These are phyloP conservation scores for Myripristis jacobus DNA, from an alignment of 2,797 vertebrate species.

Conservation along the genomic window DNA sequence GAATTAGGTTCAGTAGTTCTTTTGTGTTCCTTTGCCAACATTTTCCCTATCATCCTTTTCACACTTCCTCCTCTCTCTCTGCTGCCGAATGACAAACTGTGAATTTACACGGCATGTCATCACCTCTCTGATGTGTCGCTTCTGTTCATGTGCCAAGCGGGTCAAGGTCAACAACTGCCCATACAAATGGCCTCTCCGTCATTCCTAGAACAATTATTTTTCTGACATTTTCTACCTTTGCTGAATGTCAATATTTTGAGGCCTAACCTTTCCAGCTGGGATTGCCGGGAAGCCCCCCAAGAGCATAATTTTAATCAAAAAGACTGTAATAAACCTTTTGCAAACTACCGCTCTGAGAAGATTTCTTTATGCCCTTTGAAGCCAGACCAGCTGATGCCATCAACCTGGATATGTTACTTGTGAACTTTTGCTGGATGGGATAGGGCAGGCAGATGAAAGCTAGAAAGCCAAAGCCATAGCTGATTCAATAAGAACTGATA, in stretches of 20 bases:
- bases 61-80: slow-evolving; percentile 35
- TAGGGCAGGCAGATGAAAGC: slow-evolving; percentile 3
- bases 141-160: slow-evolving; percentile 59
- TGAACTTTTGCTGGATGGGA: background rate
- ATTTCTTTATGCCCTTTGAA: slow-evolving; percentile 64
- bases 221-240: slow-evolving; percentile 35
- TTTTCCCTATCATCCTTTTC: slow-evolving; percentile 47
- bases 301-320: slow-evolving; percentile 62
- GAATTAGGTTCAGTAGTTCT: slow-evolving; percentile 55
- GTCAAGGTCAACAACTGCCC: slow-evolving; percentile 54
- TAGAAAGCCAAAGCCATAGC: slow-evolving; percentile 4
- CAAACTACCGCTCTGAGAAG: slow-evolving; percentile 43
- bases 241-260: slow-evolving; percentile 27
- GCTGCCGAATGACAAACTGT: slow-evolving; percentile 65
- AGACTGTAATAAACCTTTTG: slow-evolving; percentile 53
- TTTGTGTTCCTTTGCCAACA: slow-evolving; percentile 54
- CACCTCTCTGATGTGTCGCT: slow-evolving; percentile 49
- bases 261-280: slow-evolving; percentile 7
- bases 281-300: slow-evolving; percentile 15
- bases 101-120: slow-evolving; percentile 62
- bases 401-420: no score
- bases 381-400: slow-evolving; percentile 12
- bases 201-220: slow-evolving; percentile 37
- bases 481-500: slow-evolving; percentile 38
- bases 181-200: slow-evolving; percentile 51